A percentile compares a stretch with the other conserved stretches of the same genome.
Evolutionary conservation across 2,888 invertebrate genomes (phyloP).

Genomic region (Aleiodes testaceus): DNA sequence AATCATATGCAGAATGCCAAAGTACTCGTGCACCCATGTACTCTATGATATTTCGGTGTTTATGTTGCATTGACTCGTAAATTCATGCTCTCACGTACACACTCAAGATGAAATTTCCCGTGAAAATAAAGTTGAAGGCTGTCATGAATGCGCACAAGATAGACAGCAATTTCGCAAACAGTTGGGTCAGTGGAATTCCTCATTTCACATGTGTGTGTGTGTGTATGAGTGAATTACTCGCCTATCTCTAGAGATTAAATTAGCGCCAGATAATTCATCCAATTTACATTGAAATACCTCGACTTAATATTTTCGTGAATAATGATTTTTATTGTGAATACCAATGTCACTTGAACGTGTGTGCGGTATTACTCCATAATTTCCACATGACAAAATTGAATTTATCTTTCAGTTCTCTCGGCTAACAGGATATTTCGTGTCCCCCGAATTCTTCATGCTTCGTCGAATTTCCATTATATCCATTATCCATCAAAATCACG

Average conservation of each 20-base stretch:
- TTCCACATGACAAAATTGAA: constrained; percentile 25
- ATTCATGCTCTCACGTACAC: not conserved
- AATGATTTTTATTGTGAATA: constrained; percentile 26
- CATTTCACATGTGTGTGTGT: constrained; percentile 37
- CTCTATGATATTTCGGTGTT: constrained; percentile 1
- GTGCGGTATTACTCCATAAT: not conserved
- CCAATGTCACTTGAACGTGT: not conserved
- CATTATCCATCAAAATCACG: constrained; percentile 4
- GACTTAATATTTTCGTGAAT: not conserved
- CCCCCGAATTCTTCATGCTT: not conserved
- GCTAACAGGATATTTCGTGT: not conserved
- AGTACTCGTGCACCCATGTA: not conserved
- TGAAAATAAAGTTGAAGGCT: constrained; percentile 12
- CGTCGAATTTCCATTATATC: constrained; percentile 1
- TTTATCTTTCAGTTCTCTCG: not conserved
- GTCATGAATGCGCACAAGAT: not conserved
- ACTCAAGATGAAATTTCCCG: not conserved
- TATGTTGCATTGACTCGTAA: not conserved
- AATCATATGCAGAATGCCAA: too few species aligned
- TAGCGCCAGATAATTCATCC: constrained; percentile 54
- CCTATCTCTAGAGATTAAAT: constrained; percentile 49
- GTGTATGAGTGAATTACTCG: constrained; percentile 27
- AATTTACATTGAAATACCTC: constrained; percentile 46
- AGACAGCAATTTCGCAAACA: constrained; percentile 17
- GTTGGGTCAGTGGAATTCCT: constrained; percentile 32